Evolutionary conservation across 2,797 vertebrate genomes (phyloP).

Genomic region (Crenuchus spilurus): DNA sequence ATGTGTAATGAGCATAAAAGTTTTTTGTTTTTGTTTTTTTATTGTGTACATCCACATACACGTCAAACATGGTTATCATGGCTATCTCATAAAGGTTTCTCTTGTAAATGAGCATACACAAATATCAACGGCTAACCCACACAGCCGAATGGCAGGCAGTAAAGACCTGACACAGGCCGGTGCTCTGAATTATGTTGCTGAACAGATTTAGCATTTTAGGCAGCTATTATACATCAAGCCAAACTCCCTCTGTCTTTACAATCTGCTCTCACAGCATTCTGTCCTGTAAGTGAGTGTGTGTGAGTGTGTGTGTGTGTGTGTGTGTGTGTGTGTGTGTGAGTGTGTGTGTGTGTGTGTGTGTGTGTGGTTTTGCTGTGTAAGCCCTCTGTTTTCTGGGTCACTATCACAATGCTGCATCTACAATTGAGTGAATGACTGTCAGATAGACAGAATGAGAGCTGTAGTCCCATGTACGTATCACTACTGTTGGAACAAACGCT

Average conservation of each 20-base stretch:
- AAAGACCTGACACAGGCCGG: constrained; percentile 3
- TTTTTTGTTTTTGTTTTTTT: too few relatives aligned
- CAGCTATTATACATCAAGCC: constrained; percentile 27
- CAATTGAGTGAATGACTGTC: background rate
- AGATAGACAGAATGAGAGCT: background rate
- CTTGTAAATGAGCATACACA: constrained; percentile 9
- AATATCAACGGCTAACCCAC: background rate
- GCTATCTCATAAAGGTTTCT: too few relatives aligned
- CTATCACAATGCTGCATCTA: background rate
- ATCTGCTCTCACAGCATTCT: constrained; percentile 42
- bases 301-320: constrained; percentile 5
- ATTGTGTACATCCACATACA: too few relatives aligned
- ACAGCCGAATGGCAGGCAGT: background rate
- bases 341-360: constrained; percentile 16
- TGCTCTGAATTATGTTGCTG: constrained; percentile 11
- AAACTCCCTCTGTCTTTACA: constrained; percentile 34
- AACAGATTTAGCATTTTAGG: constrained; percentile 26
- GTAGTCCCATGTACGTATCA: too few relatives aligned
- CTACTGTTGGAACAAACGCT: too few relatives aligned
- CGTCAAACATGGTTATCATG: too few relatives aligned
- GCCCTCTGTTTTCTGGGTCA: constrained; percentile 32
- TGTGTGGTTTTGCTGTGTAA: constrained; percentile 23
- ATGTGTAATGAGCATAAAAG: too few relatives aligned
- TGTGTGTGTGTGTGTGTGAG: constrained; percentile 12
- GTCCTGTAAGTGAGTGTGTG: background rate